Evolutionary conservation across 2,888 invertebrate species (phyloP).

Genomic region (Hartigia nigra): DNA sequence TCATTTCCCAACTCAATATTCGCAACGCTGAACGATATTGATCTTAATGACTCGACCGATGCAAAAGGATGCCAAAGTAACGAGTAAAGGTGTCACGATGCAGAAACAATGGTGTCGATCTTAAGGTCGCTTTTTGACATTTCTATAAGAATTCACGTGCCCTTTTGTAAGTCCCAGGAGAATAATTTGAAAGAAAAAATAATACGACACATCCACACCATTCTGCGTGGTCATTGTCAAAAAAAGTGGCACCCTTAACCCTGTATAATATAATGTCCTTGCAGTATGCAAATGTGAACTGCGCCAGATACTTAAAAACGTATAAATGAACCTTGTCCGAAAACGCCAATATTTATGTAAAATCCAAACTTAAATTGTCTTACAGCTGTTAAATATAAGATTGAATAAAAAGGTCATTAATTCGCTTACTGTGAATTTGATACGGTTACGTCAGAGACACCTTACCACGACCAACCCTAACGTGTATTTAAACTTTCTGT

Average conservation of each 20-base stretch:
- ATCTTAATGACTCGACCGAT: neutral
- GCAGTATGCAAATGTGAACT: neutral
- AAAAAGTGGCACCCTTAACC: neutral
- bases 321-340: neutral
- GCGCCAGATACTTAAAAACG: neutral
- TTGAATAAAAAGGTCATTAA: neutral
- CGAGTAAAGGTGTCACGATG: neutral
- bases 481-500: neutral
- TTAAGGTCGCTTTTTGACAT: slow-evolving; percentile 12
- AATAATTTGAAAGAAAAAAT: neutral
- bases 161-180: neutral
- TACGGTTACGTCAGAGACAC: neutral
- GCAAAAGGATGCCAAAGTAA: neutral
- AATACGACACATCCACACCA: neutral
- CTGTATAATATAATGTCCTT: neutral
- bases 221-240: neutral
- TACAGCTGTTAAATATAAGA: neutral
- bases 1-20: neutral
- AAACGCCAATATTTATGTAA: neutral
- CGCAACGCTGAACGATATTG: neutral
- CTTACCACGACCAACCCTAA: neutral
- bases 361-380: neutral
- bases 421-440: neutral
- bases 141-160: neutral
- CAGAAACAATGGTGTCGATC: neutral